phyloP scores from a whole-genome alignment of 53 echinoderm and acorn worm species.

The Antedon mediterranea region DNA sequence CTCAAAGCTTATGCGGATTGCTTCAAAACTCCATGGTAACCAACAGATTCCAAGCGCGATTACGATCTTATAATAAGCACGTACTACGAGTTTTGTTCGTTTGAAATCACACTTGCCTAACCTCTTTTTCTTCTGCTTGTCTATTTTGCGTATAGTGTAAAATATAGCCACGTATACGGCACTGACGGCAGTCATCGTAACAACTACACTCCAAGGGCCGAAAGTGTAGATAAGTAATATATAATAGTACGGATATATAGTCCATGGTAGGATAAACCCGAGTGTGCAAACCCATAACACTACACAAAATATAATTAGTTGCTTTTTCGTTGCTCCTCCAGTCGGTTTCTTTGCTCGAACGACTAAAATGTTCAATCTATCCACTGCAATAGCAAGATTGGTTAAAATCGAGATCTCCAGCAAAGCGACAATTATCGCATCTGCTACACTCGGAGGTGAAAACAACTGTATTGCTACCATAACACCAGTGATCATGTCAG shows the following conservation, averaged over 20 bases:
- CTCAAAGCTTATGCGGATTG: background rate
- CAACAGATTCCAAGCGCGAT: background rate
- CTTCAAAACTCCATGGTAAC: background rate
- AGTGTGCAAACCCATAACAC: background rate
- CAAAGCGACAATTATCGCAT: background rate
- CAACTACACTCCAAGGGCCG: background rate
- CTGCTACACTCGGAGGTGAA: background rate
- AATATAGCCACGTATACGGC: slow-evolving; percentile 5
- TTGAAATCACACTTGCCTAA: background rate
- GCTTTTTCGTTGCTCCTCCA: background rate
- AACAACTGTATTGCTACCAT: background rate
- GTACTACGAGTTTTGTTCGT: background rate
- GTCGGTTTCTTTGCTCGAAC: background rate
- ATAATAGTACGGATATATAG: background rate
- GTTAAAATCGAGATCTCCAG: background rate
- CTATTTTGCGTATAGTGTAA: slow-evolving; percentile 12
- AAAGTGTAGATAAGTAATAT: background rate
- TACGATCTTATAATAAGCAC: background rate
- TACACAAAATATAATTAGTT: background rate
- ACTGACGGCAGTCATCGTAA: background rate
- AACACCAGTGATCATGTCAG: background rate
- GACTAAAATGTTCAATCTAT: background rate
- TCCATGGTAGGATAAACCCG: background rate
- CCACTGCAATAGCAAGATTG: background rate
- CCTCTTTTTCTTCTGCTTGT: background rate